Conservation (phyloP, 2,797 vertebrate genomes). For the Champsocephalus gunnari region DNA sequence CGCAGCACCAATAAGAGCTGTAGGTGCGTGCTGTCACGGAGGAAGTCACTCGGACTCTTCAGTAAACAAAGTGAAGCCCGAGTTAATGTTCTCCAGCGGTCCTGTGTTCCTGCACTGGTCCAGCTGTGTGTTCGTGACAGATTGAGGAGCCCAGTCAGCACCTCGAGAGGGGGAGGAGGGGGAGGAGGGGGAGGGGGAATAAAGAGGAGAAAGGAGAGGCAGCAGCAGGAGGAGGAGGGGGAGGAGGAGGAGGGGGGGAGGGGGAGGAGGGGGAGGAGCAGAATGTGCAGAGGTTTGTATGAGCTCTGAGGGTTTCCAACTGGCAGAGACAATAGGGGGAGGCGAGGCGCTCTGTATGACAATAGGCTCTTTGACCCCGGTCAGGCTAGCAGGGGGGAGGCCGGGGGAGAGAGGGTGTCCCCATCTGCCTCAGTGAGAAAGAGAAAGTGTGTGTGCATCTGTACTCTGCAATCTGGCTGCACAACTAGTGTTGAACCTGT, state of each 20-base stretch:
- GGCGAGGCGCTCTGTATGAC: conserved; percentile 77
- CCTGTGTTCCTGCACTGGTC: conserved; percentile 33
- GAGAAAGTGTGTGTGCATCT: conserved; percentile 33
- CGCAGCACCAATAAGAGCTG: conserved; percentile 1
- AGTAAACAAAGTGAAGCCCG: conserved; percentile 5
- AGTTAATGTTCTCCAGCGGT: neutral
- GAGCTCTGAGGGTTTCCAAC: conserved; percentile 75
- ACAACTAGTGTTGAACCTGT: conserved; percentile 3
- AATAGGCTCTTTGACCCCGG: conserved; percentile 84
- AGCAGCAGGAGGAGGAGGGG: neutral
- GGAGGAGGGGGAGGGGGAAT: conserved; percentile 41
- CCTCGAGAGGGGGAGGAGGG: conserved; percentile 31
- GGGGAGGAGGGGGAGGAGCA: conserved; percentile 27
- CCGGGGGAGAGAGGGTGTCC: conserved; percentile 56
- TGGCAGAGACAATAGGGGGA: conserved; percentile 79
- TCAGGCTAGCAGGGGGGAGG: conserved; percentile 43
- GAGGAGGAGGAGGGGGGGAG: conserved; percentile 19
- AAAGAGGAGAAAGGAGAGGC: conserved; percentile 61
- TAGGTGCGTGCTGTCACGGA: neutral
- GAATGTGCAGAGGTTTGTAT: conserved; percentile 77
- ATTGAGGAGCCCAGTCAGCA: conserved; percentile 60
- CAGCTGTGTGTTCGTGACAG: conserved; percentile 62
- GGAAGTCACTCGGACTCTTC: neutral
- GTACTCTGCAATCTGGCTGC: conserved; percentile 38
- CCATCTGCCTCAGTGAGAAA: conserved; percentile 76